These are phyloP conservation scores for Ptychadena robeensis DNA, from an alignment of 2,797 vertebrate species.

Conservation along the genomic window DNA sequence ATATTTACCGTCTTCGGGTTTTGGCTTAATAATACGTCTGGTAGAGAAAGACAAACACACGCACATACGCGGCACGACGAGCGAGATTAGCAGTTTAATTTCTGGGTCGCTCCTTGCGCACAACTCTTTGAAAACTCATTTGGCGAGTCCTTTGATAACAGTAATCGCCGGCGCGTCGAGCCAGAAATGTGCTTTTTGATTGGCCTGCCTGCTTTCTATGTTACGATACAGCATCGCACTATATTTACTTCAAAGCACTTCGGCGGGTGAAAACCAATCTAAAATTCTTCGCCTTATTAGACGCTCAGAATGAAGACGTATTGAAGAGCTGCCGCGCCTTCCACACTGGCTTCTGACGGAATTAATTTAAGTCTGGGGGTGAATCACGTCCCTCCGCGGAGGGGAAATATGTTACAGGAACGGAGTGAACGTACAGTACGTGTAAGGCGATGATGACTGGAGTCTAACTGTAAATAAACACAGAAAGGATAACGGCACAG, in stretches of 20 bases:
- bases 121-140: slow-evolving; percentile 48
- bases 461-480: no score
- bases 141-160: slow-evolving; percentile 40
- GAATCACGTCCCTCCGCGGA: background rate
- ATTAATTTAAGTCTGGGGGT: slow-evolving; percentile 21
- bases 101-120: slow-evolving; percentile 10
- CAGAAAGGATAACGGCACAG: no score
- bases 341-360: slow-evolving; percentile 26
- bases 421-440: background rate
- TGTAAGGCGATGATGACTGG: background rate
- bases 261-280: slow-evolving; percentile 35
- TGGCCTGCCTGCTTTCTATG: slow-evolving; percentile 39
- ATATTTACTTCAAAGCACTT: slow-evolving; percentile 59
- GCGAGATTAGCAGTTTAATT: slow-evolving; percentile 41
- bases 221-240: slow-evolving; percentile 41
- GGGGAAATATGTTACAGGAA: background rate
- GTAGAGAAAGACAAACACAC: background rate
- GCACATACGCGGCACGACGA: background rate
- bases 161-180: slow-evolving; percentile 17
- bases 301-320: slow-evolving; percentile 32
- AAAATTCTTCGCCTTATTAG: slow-evolving; percentile 51
- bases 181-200: slow-evolving; percentile 41
- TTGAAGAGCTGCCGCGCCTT: slow-evolving; percentile 29
- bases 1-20: background rate
- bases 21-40: slow-evolving; percentile 21